Evolutionary conservation across 2,888 invertebrate species (phyloP).

Genomic region (Limnephilus marmoratus): DNA sequence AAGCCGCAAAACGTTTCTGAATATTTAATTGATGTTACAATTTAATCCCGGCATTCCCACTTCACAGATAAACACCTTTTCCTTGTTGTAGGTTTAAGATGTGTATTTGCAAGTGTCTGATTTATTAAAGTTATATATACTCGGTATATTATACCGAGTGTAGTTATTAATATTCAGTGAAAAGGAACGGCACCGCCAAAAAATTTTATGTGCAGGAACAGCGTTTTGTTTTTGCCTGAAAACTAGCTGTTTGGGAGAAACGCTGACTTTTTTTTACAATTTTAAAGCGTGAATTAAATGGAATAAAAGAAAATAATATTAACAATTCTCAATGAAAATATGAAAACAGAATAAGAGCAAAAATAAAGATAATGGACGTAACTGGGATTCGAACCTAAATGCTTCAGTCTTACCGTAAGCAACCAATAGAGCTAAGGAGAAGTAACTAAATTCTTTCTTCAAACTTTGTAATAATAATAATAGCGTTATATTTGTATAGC

Average conservation of each 20-base stretch:
- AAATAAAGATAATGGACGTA: too few relatives aligned
- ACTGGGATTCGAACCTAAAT: too few relatives aligned
- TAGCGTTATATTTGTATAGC: too few relatives aligned
- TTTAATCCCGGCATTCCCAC: background rate
- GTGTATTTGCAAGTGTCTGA: background rate
- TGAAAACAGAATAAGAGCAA: too few relatives aligned
- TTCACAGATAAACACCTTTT: background rate
- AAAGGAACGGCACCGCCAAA: background rate
- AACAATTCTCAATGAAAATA: too few relatives aligned
- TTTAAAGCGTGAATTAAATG: too few relatives aligned
- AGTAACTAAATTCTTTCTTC: too few relatives aligned
- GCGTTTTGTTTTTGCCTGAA: background rate
- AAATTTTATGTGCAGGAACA: background rate
- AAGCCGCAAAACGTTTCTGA: background rate
- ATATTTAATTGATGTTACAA: background rate
- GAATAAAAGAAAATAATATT: too few relatives aligned
- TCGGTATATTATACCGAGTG: background rate
- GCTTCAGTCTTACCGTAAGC: too few relatives aligned
- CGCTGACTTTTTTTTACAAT: too few relatives aligned
- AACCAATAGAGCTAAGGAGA: too few relatives aligned
- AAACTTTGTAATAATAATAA: too few relatives aligned
- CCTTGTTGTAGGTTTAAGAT: background rate
- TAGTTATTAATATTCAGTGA: background rate
- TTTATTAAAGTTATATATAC: background rate
- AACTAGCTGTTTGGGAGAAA: background rate